Percentiles rank a stretch among this genome's conserved stretches.
Evolutionary conservation across 1,140 invertebrate genomes (phyloP).

Genomic region (Daktulosphaira vitifoliae): DNA sequence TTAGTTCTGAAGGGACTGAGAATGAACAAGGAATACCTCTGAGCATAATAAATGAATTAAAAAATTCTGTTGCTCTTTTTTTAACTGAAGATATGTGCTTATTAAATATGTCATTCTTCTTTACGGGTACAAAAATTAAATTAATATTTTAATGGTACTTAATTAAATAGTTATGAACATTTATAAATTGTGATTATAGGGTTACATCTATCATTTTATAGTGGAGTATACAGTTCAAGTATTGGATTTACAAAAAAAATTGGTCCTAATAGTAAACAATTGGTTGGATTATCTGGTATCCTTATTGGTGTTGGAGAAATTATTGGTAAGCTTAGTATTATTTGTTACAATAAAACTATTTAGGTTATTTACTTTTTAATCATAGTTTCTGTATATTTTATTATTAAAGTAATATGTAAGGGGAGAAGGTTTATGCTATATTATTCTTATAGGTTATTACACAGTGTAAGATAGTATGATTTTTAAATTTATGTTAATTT

Average conservation of each 20-base stretch:
- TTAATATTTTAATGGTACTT: background rate
- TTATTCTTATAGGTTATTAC: no score
- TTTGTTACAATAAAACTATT: background rate
- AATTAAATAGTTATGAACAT: slow-evolving; percentile 21
- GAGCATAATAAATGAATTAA: slow-evolving; percentile 55
- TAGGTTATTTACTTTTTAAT: background rate
- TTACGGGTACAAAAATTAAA: slow-evolving; percentile 79
- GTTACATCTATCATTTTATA: slow-evolving; percentile 85
- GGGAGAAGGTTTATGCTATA: no score
- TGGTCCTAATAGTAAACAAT: slow-evolving; percentile 65
- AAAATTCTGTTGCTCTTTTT: slow-evolving; percentile 65
- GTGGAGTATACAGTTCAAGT: slow-evolving; percentile 86
- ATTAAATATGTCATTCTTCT: slow-evolving; percentile 76
- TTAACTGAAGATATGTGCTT: slow-evolving; percentile 74
- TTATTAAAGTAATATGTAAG: no score
- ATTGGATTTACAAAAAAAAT: slow-evolving; percentile 74
- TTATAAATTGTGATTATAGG: slow-evolving; percentile 53
- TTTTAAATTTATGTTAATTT: no score
- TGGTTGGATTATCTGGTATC: slow-evolving; percentile 85
- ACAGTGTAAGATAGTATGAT: no score
- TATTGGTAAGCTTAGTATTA: slow-evolving; percentile 51
- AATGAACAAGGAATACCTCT: slow-evolving; percentile 5
- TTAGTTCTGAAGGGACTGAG: slow-evolving; percentile 46
- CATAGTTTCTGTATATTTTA: no score
- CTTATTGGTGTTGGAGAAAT: slow-evolving; percentile 90